Evolutionary conservation across 2,888 invertebrate species (phyloP).

Genomic region (Slavum lentiscoides): DNA sequence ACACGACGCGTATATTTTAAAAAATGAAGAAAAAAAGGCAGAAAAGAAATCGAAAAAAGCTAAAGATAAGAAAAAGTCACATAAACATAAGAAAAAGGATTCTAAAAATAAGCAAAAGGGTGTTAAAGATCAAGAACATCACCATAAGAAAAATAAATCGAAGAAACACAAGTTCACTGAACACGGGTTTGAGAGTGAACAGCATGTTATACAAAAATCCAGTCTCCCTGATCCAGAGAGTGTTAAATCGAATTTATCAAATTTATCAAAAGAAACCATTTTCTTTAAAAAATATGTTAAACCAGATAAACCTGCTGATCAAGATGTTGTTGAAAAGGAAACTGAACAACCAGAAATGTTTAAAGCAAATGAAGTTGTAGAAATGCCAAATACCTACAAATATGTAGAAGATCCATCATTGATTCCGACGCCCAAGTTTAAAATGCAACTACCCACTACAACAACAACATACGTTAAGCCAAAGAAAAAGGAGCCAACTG

Average conservation of each 20-base stretch:
- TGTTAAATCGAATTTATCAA: conserved; percentile 50
- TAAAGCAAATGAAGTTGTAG: conserved; percentile 12
- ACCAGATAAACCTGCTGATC: conserved; percentile 47
- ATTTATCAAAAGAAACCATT: conserved; percentile 37
- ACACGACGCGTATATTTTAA: conserved; percentile 36
- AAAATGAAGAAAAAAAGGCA: conserved; percentile 45
- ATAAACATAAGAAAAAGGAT: conserved; percentile 50
- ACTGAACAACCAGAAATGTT: conserved; percentile 30
- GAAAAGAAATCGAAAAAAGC: conserved; percentile 36
- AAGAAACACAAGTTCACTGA: conserved; percentile 41
- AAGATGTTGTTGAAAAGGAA: conserved; percentile 30
- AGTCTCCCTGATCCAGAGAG: conserved; percentile 50
- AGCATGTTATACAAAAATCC: conserved; percentile 28
- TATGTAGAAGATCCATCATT: conserved; percentile 48
- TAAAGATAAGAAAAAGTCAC: conserved; percentile 48
- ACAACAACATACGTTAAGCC: conserved; percentile 39
- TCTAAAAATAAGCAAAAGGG: conserved; percentile 41
- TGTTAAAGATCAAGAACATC: conserved; percentile 46
- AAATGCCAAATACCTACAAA: conserved; percentile 38
- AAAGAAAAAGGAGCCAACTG: conserved; percentile 48
- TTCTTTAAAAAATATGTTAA: conserved; percentile 49
- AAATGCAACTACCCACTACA: conserved; percentile 43
- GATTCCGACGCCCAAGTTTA: conserved; percentile 48
- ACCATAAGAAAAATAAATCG: conserved; percentile 49
- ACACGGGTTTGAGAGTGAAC: conserved; percentile 29